These are phyloP conservation scores for Dryoscopus gambensis DNA, from an alignment of 2,113 vertebrate species.

Conservation along the genomic window DNA sequence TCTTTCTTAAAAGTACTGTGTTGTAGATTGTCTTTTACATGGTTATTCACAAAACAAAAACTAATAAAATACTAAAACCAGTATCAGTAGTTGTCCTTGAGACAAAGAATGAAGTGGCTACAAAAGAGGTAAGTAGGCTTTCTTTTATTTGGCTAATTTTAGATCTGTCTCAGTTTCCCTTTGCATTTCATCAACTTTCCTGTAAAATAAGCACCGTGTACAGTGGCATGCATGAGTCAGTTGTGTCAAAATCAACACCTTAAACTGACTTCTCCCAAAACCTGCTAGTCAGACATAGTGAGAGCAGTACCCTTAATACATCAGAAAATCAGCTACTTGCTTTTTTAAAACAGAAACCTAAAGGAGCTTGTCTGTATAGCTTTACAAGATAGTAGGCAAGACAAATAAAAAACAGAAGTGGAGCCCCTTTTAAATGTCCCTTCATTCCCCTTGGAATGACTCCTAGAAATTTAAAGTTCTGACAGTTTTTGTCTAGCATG, in stretches of 20 bases:
- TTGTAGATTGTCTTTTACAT: background rate
- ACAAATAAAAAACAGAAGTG: background rate
- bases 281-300: background rate
- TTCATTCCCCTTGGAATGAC: background rate
- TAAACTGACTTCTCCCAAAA: background rate
- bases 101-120: background rate
- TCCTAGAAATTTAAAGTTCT: background rate
- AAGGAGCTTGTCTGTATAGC: background rate
- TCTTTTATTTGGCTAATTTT: background rate
- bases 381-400: background rate
- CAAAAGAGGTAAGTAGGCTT: background rate
- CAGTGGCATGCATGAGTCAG: background rate
- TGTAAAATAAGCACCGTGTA: background rate
- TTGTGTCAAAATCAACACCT: background rate
- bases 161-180: background rate
- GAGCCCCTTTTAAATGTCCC: background rate
- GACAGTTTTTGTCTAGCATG: background rate
- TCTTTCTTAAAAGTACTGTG: background rate
- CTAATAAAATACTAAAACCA: background rate
- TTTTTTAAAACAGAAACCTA: background rate
- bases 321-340: background rate
- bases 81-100: background rate
- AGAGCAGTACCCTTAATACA: background rate
- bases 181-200: background rate
- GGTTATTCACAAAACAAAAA: background rate